Evolutionary conservation across 1,140 invertebrate genomes (phyloP).

Genomic region (Drosophila murphyi): DNA sequence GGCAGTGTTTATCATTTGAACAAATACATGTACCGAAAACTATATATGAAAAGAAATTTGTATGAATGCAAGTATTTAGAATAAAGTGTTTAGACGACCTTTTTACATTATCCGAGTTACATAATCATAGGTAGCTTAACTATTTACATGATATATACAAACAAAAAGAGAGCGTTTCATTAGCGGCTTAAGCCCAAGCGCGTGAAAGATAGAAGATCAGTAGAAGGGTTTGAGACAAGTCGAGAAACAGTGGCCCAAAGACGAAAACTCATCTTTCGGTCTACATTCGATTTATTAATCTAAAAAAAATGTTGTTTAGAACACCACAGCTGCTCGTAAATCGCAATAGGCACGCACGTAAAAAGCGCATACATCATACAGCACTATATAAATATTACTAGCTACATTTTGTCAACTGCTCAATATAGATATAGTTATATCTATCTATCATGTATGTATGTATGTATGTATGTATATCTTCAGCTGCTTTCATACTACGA

Average conservation of each 20-base stretch:
- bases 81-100: conserved; percentile 26
- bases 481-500: conserved; percentile 26
- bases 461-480: conserved; percentile 30
- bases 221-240: conserved; percentile 20
- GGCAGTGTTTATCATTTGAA: conserved; percentile 81
- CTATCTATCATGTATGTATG: conserved; percentile 32
- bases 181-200: conserved; percentile 57
- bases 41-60: conserved; percentile 7
- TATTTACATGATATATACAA: conserved; percentile 78
- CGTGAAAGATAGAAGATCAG: conserved; percentile 33
- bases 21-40: conserved; percentile 63
- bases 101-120: conserved; percentile 24
- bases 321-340: conserved; percentile 77
- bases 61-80: conserved; percentile 5
- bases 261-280: conserved; percentile 39
- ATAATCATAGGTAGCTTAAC: conserved; percentile 16
- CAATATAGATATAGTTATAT: conserved; percentile 31
- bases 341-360: conserved; percentile 61
- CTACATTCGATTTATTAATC: conserved; percentile 43
- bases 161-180: conserved; percentile 48
- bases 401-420: conserved; percentile 65
- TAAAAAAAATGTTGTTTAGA: conserved; percentile 73
- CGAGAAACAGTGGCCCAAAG: conserved; percentile 34
- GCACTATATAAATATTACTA: conserved; percentile 61
- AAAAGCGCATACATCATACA: conserved; percentile 67